These are phyloP conservation scores for Ophthalmolycus amberensis DNA, from an alignment of 2,113 vertebrate genomes.

Conservation along the genomic window DNA sequence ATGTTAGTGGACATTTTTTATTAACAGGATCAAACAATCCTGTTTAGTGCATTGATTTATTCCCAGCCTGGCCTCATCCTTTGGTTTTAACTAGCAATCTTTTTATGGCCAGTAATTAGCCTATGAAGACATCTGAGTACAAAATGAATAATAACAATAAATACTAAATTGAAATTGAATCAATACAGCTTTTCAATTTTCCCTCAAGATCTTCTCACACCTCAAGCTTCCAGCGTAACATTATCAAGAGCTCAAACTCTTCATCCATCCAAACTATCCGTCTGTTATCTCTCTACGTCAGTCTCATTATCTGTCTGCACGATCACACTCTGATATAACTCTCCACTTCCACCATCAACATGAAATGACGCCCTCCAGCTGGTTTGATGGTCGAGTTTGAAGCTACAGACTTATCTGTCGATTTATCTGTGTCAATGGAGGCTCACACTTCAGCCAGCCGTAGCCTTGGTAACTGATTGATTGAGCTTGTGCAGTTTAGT, in stretches of 20 bases:
- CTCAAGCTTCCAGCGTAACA: not conserved
- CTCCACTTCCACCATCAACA: constrained; percentile 51
- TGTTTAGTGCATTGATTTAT: not conserved
- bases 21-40: not conserved
- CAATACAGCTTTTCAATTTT: not conserved
- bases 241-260: constrained; percentile 16
- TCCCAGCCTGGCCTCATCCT: not conserved
- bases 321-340: constrained; percentile 52
- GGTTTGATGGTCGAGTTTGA: constrained; percentile 57
- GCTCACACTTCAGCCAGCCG: constrained; percentile 36
- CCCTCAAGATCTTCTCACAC: not conserved
- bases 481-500: constrained; percentile 14
- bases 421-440: constrained; percentile 54
- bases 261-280: constrained; percentile 39
- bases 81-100: not conserved
- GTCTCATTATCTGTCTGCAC: constrained; percentile 53
- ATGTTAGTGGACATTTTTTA: not conserved
- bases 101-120: not conserved
- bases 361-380: constrained; percentile 65
- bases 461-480: constrained; percentile 72
- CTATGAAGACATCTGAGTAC: not conserved
- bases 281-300: constrained; percentile 46
- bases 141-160: not conserved
- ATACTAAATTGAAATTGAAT: not conserved
- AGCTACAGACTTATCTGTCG: constrained; percentile 64